Conservation (phyloP, 2,113 vertebrate genomes). For the Pseudois nayaur region DNA sequence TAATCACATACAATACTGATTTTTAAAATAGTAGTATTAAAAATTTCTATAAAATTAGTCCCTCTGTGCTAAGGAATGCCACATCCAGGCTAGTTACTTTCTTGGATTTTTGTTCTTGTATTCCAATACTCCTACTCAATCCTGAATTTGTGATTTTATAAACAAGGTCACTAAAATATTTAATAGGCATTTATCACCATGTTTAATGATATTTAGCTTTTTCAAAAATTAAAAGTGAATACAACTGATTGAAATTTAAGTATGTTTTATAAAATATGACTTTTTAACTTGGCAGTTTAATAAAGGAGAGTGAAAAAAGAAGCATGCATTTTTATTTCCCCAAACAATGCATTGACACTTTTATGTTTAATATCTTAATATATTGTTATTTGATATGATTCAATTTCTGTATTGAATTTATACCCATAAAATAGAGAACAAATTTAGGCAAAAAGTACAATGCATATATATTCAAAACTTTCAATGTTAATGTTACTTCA, state of each 20-base stretch:
- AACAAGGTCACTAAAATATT: not conserved
- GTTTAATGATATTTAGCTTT: not conserved
- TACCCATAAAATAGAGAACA: not conserved
- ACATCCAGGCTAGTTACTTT: not conserved
- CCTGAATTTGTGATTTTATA: not conserved
- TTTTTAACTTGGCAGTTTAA: conserved; percentile 1
- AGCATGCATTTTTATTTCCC: not conserved
- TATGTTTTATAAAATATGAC: not conserved
- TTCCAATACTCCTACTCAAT: not conserved
- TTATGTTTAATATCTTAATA: not conserved
- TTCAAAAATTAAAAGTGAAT: not conserved
- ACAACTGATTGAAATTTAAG: not conserved
- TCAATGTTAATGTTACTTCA: conserved; percentile 44
- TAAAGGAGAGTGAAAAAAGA: not conserved
- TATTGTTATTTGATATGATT: not conserved
- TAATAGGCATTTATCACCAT: not conserved
- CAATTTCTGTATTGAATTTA: conserved; percentile 13
- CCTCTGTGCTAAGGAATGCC: not conserved
- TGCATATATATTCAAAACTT: not conserved
- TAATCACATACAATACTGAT: not conserved
- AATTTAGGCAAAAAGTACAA: not conserved
- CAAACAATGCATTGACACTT: not conserved
- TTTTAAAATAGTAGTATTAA: not conserved
- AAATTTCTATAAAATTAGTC: not conserved
- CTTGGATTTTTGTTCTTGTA: not conserved